Evolutionary conservation across 2,113 vertebrate genomes (phyloP), one percentile per base, ranked within the genome.

Genomic region (Scopus umbretta): DNA sequence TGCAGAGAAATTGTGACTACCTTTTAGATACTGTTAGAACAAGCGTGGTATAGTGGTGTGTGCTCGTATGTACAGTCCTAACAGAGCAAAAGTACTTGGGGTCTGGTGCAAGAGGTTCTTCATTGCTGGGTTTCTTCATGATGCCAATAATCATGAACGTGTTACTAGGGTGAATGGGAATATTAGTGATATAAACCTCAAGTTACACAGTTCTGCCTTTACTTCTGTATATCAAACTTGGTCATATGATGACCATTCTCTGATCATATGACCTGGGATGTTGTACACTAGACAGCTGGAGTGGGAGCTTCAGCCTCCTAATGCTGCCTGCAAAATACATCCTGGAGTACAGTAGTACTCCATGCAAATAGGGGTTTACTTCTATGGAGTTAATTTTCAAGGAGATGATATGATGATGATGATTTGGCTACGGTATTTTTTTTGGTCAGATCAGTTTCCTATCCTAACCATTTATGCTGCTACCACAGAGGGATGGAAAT

Each of bases 141-240:
- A 19, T n/a, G 34, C n/a, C 16, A 38, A 1, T 59, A 43, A 42
- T 38, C 29, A 16, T 27, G 26, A 66, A 34, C 0, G 0, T 2
- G 0, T 42, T 59, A 36, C 79, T 56, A 16, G 40, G 53, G 43
- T 58, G 36, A 71, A 65, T 62, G 36, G 49, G 56, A 72, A 15
- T 36, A 15, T 65, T 7, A 36, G 43, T 63, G 52, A 14, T 26
- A 21, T 15, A 59, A 71, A 9, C 34, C 49, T 67, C 22, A 40
- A 53, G 15, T 68, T 30, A 25, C 14, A 49, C 34, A 25, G 30
- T 56, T 88, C 42, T 86, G 65, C 58, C 59, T 75, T 49, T 49
- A 16, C 25, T 50, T 92, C 55, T 65, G 9, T 89, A 19, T 92
- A 26, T 20, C 4, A 5, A 45, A 26, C 25, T 73, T 65, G 50